Evolutionary conservation across 2,113 vertebrate species (phyloP), one percentile per base, ranked within the genome.

Genomic region (Pungitius pungitius): DNA sequence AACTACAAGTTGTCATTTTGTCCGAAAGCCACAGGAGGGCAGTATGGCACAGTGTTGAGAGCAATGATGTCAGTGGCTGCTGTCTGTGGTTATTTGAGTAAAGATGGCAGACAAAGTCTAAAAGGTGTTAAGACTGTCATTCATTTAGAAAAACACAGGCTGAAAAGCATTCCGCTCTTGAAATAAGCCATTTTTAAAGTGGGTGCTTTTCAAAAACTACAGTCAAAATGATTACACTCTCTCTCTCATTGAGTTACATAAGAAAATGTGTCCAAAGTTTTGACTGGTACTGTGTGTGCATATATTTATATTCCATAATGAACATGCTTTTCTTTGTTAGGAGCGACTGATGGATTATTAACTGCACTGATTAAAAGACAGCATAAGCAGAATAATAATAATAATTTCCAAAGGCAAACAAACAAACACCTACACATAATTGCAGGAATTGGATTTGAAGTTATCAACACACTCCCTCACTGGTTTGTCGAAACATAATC

Each of bases 11-110:
- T 24, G 62, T 75, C 9, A 55, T 2, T 30, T 22, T 35, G 18
- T 43, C n/a, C 3, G 10, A 8, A 13, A 75, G n/a, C 92, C 94
- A 93, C 84, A 73, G 64, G 94, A 84, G 92, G 94, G 93, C 92
- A 89, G 85, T 85, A 54, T 90, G 75, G 62, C 13, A 69, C 67
- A 81, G 54, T 35, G 20, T 56, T 69, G 26, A 52, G 27, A 55
- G 20, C 12, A 7, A 0, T 2, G 24, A 58, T 42, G 43, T 59
- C 54, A 60, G 14, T 65, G 39, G 55, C 24, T 65, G 27, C 24
- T 73, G 35, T 61, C 13, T 43, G 7, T 24, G 33, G 14, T 67
- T 59, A 52, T 37, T 14, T 22, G 10, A 45, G 56, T 73, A n/a
- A 64, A 57, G 6, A 47, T 26, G 45, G 5, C 24, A 60, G 4